phyloP scores from a whole-genome alignment of 2,888 invertebrate species.

The Meganola albula region DNA sequence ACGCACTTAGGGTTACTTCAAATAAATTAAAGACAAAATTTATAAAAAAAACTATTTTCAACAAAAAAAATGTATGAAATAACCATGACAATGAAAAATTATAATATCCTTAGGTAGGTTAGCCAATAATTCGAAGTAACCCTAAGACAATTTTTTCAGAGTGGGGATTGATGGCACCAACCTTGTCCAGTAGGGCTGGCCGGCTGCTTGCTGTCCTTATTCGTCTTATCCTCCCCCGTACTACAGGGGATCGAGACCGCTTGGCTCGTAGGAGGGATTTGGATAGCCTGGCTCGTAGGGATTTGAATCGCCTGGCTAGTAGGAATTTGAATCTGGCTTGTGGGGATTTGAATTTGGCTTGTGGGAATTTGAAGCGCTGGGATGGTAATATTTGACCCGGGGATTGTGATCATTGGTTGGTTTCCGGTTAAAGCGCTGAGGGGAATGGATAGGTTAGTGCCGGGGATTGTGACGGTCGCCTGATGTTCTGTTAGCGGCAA shows the following conservation, averaged over 20 bases:
- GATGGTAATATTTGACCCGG: constrained; percentile 72
- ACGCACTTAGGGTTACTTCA: no score
- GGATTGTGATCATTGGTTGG: constrained; percentile 75
- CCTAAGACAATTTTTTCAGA: no score
- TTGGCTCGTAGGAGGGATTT: no score
- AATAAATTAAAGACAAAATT: no score
- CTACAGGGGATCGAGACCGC: constrained; percentile 49
- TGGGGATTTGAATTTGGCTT: constrained; percentile 17
- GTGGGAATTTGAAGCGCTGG: constrained; percentile 33
- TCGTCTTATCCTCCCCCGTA: constrained; percentile 45
- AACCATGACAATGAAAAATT: no score
- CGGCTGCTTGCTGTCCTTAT: constrained; percentile 71
- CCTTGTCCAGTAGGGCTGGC: constrained; percentile 51
- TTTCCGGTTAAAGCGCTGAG: constrained; percentile 64
- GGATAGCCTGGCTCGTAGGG: constrained; percentile 43
- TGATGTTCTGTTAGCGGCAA: constrained; percentile 69
- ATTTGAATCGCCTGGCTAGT: constrained; percentile 58
- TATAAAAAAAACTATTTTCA: no score
- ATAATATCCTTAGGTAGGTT: no score
- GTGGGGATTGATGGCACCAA: no score
- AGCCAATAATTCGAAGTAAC: no score
- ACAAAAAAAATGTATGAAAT: no score
- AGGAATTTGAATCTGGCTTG: constrained; percentile 14
- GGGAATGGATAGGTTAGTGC: constrained; percentile 80
- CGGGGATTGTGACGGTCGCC: constrained; percentile 79